Base-by-base conservation (phyloP, 2,113 vertebrate species). In the Thinocorus orbignyianus region DNA sequence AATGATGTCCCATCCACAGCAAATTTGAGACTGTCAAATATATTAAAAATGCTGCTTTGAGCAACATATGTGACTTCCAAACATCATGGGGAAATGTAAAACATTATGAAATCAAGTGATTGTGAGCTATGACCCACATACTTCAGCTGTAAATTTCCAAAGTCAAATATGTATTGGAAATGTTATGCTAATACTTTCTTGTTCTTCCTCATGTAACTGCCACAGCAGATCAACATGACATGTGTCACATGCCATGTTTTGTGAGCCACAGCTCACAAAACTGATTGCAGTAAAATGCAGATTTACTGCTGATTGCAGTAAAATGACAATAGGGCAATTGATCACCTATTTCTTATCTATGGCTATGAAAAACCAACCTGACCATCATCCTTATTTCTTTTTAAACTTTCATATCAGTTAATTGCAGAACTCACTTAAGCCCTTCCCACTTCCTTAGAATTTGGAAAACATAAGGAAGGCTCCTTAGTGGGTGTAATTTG, bases 51-150 rank as follows among this genome's bases (percentile, higher is more conserved):
- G 82, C 42, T 82, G 48, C 88, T 93, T 94, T 93, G 76, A 87
- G 78, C 66, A 89, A 86, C 48, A 39, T 64, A 26, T 92, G 62
- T 84, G 81, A 62, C 74, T 96, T 94, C 60, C 70, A 87, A 60
- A 89, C 44, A 94, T 95, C 86, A 80, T 85, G 80, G 65, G 88
- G 62, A 92, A 93, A 96, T 95, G 93, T 90, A 96, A 95, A 97
- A 95, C 90, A 86, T 82, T 96, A 91, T 48, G 92, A 96, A 97
- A 92, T 64, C 69, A 93, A 97, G 64, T 78, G 89, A 91, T 90
- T 95, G 46, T 92, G 92, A 96, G 96, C 93, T 97, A 96, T 91
- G 87, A 94, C 94, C 83, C 82, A 95, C 60, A 94, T 93, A 92
- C 13, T 86, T 95, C 69, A 92, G 74, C 78, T 92, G 62, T 96